Base-by-base conservation (phyloP, 2,113 vertebrate species). In the Eubucco bourcierii region DNA sequence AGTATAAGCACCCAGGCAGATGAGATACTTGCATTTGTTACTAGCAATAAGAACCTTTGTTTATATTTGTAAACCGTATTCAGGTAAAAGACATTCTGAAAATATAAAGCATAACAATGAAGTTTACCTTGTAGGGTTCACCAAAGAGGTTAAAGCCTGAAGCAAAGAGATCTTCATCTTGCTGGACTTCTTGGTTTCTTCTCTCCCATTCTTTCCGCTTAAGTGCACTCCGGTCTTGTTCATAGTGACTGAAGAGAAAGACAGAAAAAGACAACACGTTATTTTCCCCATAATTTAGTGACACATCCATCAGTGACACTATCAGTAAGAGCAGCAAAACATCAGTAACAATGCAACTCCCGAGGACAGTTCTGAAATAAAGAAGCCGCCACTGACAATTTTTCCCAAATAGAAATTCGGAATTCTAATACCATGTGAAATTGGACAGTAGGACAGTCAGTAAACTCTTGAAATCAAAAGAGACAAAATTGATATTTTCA, bases 71-170 rank as follows among this genome's bases (percentile, higher is more conserved):
- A 37, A 33, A 93, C 73, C 7, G 8, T 23, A 60, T 60, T 63
- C 59, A 44, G 31, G 19, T 60, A 55, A 55, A 65, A 82, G 33
- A 37, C 12, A 39, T n/a, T 65, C 18, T 47, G 33, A 83, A 91
- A 92, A 82, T 3, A 14, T 33, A 75, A 94, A 90, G 65, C 15
- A 8, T 41, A 73, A 58, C 46, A 58, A n/a, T 12, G 37, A 15
- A 25, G 75, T 89, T 96, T 98, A 99, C 99, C 98, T 99, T 99
- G 95, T 99, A 99, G 55, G 99, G 99, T 89, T 99, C 99, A 91
- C 99, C 99, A 90, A 99, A 99, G 95, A 99, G 98, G 98, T 99
- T 99, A 98, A 99, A 99, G 95, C 99, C 98, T 84, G 98, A 98
- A 68, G 99, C 98, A 97, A 99, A 99, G 80, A 99, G 98, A 97